Percentiles rank a stretch among this genome's conserved stretches.
Evolutionary conservation across 2,113 vertebrate genomes (phyloP).

Genomic region (Heterotilapia buettikoferi): DNA sequence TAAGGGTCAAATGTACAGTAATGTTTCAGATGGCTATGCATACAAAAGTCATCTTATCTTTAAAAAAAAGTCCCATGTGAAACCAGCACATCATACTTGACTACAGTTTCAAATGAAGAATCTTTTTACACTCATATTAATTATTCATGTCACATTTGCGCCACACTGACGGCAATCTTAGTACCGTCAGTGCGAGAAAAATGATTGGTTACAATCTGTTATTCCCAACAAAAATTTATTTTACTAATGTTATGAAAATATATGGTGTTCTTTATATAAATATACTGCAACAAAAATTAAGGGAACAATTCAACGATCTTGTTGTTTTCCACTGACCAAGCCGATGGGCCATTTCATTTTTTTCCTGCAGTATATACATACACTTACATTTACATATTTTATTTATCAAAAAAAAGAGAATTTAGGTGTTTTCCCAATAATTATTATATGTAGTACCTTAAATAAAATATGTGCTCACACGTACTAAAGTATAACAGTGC

Average conservation of each 20-base stretch:
- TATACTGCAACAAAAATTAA: not conserved
- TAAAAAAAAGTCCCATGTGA: constrained; percentile 56
- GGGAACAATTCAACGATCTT: not conserved
- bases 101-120: constrained; percentile 60
- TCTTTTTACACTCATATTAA: constrained; percentile 35
- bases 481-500: not conserved
- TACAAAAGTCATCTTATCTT: constrained; percentile 48
- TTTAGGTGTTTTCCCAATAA: not conserved
- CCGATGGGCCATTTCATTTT: not conserved
- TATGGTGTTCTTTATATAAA: not conserved
- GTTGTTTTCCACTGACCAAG: not conserved
- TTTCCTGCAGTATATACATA: not conserved
- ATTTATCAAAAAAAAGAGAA: not conserved
- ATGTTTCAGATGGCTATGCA: constrained; percentile 71
- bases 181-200: not conserved
- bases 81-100: constrained; percentile 72
- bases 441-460: constrained; percentile 2
- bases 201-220: not conserved
- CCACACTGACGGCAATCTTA: not conserved
- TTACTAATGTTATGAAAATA: not conserved
- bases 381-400: not conserved
- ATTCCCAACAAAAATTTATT: not conserved
- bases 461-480: constrained; percentile 39
- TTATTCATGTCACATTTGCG: not conserved
- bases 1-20: constrained; percentile 74